Evolutionary conservation across 1,140 invertebrate species (phyloP), one percentile per base, ranked within the genome.

Genomic region (Lasioglossum baleicum): DNA sequence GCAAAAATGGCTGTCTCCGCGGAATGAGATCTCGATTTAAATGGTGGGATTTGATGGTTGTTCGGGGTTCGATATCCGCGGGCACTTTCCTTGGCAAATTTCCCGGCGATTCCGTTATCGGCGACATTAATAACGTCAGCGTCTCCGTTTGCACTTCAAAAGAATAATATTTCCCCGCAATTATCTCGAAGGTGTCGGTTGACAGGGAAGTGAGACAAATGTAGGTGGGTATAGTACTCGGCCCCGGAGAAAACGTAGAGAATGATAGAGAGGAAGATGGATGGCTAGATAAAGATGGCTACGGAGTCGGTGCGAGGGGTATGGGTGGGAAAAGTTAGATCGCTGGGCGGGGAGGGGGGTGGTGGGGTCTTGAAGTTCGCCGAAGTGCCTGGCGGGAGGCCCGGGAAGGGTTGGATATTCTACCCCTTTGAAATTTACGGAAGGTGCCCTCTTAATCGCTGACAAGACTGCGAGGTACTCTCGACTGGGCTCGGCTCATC

Each of bases 81-180:
- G 11, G 7, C 61, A 7, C 11, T 35, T 35, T 35, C 20, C n/a
- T 42, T 31, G 13, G 1, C 48, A 53, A 13, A 35, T 66, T 26
- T 53, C 31, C 2, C 11, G 26, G 63, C 51, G 17, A 67, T 67
- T 20, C 15, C 48, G 48, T 42, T 75, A 67, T 58, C 65, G 13
- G 22, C 48, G 66, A 83, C 70, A 83, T 83, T 75, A 80, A 80
- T 83, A 84, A 83, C 60, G 81, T 83, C 82, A 84, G 66, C 83
- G 48, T 81, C 67, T 75, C 71, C 67, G 73, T 83, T 81, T 79
- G 60, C 76, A 81, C 78, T 85, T 60, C 22, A 70, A 35, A 84
- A 84, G 83, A 85, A 84, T 85, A 85, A 85, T 81, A 83, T 81
- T 80, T 48, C 74, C 61, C 67, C 20, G 61, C 82, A 81, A 84